phyloP scores from a whole-genome alignment of 1,140 invertebrate genomes.

The Drosophila tani region DNA sequence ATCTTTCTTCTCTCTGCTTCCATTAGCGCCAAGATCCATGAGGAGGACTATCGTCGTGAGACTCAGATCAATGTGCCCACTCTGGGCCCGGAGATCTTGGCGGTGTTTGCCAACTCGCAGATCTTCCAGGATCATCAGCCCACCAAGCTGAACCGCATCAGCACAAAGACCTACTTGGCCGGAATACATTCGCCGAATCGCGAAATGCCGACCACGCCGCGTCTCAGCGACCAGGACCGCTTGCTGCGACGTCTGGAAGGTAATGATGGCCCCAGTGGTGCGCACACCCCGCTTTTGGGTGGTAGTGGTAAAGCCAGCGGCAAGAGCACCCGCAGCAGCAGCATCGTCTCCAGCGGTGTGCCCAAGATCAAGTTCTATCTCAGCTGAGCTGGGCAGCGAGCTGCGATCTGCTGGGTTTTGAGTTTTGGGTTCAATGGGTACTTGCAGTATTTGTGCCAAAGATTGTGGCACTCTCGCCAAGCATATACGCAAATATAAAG shows the following conservation, averaged over 20 bases:
- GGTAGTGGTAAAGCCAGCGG: slow-evolving; percentile 64
- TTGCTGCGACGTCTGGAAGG: slow-evolving; percentile 80
- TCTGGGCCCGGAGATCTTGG: slow-evolving; percentile 80
- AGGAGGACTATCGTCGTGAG: slow-evolving; percentile 83
- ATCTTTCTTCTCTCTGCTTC: background rate
- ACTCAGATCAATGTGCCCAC: slow-evolving; percentile 83
- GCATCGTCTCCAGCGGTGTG: slow-evolving; percentile 68
- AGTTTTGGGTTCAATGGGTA: slow-evolving; percentile 13
- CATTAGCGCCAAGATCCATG: slow-evolving; percentile 79
- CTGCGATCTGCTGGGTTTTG: background rate
- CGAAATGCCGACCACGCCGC: slow-evolving; percentile 72
- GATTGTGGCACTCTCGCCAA: slow-evolving; percentile 50
- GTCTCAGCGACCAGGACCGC: slow-evolving; percentile 77
- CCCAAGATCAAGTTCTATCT: slow-evolving; percentile 80
- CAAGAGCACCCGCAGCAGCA: slow-evolving; percentile 76
- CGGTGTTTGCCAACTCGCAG: slow-evolving; percentile 84
- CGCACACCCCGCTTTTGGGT: slow-evolving; percentile 59
- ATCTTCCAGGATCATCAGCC: slow-evolving; percentile 84
- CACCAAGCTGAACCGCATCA: slow-evolving; percentile 75
- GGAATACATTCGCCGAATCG: slow-evolving; percentile 75
- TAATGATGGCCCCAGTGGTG: slow-evolving; percentile 69
- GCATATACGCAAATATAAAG: slow-evolving; percentile 14
- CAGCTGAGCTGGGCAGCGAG: slow-evolving; percentile 58
- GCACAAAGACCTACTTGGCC: slow-evolving; percentile 75
- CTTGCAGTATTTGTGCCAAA: slow-evolving; percentile 80